phyloP scores from a whole-genome alignment of 2,113 vertebrate species.

The Bufo bufo region DNA sequence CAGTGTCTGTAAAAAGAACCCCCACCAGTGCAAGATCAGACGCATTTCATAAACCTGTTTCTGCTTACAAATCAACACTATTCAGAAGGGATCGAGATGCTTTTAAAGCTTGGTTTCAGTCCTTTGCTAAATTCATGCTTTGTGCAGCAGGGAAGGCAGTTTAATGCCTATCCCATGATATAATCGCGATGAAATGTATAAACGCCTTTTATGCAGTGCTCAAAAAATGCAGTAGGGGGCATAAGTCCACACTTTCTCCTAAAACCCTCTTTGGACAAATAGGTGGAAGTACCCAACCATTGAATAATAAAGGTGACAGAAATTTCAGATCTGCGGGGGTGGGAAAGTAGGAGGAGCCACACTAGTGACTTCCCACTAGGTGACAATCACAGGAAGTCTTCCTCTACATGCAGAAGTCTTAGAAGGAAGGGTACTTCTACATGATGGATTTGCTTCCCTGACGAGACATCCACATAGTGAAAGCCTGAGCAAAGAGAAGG shows the following conservation, averaged over 20 bases:
- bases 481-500: no score
- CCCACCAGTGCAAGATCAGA: not conserved
- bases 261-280: not conserved
- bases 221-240: not conserved
- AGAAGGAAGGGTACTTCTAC: no score
- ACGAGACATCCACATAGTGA: no score
- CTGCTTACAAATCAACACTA: not conserved
- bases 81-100: slow-evolving; percentile 10
- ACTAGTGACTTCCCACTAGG: no score
- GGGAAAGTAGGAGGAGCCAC: no score
- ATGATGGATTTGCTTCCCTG: no score
- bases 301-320: no score
- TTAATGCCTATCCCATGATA: not conserved
- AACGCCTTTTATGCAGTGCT: not conserved
- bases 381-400: no score
- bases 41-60: not conserved
- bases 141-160: not conserved
- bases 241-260: not conserved
- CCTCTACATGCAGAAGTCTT: no score
- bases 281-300: not conserved
- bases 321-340: no score
- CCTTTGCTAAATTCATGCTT: not conserved
- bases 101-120: not conserved
- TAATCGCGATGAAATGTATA: not conserved
- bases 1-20: slow-evolving; percentile 43